A percentile compares a stretch with the other conserved stretches of the same genome.
Evolutionary conservation across 2,113 vertebrate species (phyloP).

Genomic region (Helogale parvula): DNA sequence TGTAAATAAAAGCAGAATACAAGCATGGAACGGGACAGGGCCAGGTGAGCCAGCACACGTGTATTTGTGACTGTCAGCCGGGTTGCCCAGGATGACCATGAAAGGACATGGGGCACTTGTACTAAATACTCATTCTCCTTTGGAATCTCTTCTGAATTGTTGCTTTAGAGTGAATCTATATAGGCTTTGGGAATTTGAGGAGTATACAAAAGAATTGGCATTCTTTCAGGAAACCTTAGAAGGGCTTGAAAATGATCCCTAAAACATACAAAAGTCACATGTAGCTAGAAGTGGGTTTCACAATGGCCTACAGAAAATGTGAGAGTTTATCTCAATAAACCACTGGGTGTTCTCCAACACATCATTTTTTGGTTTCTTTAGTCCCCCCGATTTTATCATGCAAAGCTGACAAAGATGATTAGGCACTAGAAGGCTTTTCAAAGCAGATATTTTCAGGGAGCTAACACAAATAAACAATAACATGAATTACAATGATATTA

Average conservation of each 20-base stretch:
- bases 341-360: not conserved
- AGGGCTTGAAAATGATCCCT: slow-evolving; percentile 5
- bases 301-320: not conserved
- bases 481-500: not conserved
- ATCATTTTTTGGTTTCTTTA: not conserved
- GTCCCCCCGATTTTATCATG: not conserved
- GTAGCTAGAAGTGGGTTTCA: not conserved
- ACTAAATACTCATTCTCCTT: not conserved
- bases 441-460: not conserved
- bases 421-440: not conserved
- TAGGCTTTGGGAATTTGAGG: not conserved
- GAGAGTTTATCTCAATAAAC: not conserved
- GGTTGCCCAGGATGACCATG: not conserved
- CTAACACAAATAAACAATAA: not conserved
- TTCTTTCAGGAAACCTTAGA: slow-evolving; percentile 14
- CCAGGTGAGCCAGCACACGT: not conserved
- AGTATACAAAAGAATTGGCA: not conserved
- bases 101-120: rapidly evolving
- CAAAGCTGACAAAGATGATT: not conserved
- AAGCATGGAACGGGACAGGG: not conserved
- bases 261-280: not conserved
- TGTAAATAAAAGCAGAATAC: not conserved
- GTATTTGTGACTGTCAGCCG: rapidly evolving
- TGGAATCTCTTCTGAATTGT: not conserved
- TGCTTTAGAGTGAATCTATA: not conserved